Evolutionary conservation across 2,113 vertebrate genomes (phyloP).

Genomic region (Rattus rattus): DNA sequence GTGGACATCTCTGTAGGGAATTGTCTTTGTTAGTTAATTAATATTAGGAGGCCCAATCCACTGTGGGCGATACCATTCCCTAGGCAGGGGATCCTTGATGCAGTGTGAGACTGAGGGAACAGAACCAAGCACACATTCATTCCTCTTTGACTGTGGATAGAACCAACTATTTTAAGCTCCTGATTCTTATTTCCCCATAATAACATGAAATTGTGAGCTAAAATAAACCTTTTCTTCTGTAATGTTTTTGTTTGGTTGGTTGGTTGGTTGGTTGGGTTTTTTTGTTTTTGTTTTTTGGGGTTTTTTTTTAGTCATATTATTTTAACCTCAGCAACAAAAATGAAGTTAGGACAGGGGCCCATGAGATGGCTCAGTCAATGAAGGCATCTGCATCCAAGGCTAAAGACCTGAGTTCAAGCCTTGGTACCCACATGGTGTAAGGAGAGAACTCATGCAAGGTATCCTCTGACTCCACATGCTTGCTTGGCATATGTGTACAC

Average conservation of each 20-base stretch:
- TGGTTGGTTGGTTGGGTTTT: too few species aligned
- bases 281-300: too few species aligned
- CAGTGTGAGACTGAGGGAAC: background rate
- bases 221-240: background rate
- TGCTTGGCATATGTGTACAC: background rate
- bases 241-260: background rate
- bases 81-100: background rate
- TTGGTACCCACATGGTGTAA: too few species aligned
- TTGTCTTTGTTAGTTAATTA: background rate
- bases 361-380: background rate
- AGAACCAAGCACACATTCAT: background rate
- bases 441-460: background rate
- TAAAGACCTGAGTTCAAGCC: background rate
- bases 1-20: background rate
- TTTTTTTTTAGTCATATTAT: background rate
- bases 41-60: background rate
- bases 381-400: background rate
- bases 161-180: background rate
- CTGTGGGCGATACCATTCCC: background rate
- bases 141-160: background rate
- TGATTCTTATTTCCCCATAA: background rate
- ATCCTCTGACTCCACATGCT: background rate
- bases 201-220: background rate
- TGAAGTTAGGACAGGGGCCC: background rate
- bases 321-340: background rate